Evolutionary conservation across 2,797 vertebrate genomes (phyloP).

Genomic region (Enteromius paludinosus): DNA sequence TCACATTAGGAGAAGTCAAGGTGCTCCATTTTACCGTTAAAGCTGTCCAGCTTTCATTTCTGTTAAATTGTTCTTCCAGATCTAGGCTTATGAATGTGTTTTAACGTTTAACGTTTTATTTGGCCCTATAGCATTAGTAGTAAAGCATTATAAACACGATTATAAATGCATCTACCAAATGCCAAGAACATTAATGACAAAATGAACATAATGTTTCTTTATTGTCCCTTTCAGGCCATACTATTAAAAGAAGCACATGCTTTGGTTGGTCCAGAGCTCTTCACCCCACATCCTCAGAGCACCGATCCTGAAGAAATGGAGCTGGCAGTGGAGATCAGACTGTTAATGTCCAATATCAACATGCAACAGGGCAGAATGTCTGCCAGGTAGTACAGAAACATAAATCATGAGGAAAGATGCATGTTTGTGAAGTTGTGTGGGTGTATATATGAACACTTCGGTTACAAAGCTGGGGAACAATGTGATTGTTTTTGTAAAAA

Average conservation of each 20-base stretch:
- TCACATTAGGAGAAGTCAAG: conserved; percentile 69
- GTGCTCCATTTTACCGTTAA: conserved; percentile 51
- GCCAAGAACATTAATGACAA: conserved; percentile 14
- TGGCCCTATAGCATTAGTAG: background rate
- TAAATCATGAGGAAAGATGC: background rate
- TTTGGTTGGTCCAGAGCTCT: conserved; percentile 71
- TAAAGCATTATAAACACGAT: background rate
- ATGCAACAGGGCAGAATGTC: conserved; percentile 82
- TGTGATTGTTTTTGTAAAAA: conserved; percentile 1
- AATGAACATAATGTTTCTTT: conserved; percentile 33
- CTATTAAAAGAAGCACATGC: conserved; percentile 81
- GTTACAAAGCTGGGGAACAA: background rate
- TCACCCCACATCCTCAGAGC: conserved; percentile 54
- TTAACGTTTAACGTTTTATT: background rate
- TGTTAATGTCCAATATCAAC: conserved; percentile 82
- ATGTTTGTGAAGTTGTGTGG: background rate
- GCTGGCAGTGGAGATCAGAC: conserved; percentile 76
- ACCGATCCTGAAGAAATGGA: conserved; percentile 79
- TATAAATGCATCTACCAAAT: conserved; percentile 12
- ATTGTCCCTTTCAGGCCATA: conserved; percentile 73
- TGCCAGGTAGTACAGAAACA: conserved; percentile 78
- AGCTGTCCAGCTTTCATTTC: background rate
- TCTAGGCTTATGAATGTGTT: background rate
- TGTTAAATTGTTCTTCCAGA: conserved; percentile 27
- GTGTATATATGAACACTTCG: background rate